phyloP scores from a whole-genome alignment of 2,888 invertebrate genomes.

The Venusia cambrica region DNA sequence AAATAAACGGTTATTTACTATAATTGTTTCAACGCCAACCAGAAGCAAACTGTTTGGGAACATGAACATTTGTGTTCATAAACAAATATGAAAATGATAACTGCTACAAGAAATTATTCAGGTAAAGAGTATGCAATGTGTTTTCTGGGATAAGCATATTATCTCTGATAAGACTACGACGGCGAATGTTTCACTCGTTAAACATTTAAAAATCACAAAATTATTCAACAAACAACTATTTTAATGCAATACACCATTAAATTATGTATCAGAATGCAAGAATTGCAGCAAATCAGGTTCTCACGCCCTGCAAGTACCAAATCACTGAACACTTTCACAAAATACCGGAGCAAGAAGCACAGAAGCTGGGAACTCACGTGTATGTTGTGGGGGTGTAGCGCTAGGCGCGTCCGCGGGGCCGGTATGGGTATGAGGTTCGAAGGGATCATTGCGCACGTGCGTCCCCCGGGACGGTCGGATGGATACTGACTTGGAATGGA shows the following conservation, averaged over 20 bases:
- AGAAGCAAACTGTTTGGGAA: no score
- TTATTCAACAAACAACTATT: conserved; percentile 11
- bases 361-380: conserved; percentile 58
- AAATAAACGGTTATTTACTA: conserved; percentile 2
- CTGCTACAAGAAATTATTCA: no score
- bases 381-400: conserved; percentile 69
- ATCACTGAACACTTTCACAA: conserved; percentile 17
- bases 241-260: conserved; percentile 31
- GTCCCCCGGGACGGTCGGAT: conserved; percentile 39
- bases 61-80: no score
- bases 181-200: no score
- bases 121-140: no score
- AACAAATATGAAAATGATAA: no score
- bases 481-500: conserved; percentile 16
- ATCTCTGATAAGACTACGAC: no score
- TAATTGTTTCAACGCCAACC: no score
- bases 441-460: conserved; percentile 51
- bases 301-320: conserved; percentile 37
- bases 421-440: no score
- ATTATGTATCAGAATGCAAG: conserved; percentile 57
- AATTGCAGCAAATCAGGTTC: conserved; percentile 70
- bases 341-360: conserved; percentile 3
- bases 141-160: no score
- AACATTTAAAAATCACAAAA: no score
- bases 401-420: conserved; percentile 64